A percentile compares a stretch with the other conserved stretches of the same genome.
Conservation (phyloP, 2,888 invertebrate species). For the Phasia obesa region DNA sequence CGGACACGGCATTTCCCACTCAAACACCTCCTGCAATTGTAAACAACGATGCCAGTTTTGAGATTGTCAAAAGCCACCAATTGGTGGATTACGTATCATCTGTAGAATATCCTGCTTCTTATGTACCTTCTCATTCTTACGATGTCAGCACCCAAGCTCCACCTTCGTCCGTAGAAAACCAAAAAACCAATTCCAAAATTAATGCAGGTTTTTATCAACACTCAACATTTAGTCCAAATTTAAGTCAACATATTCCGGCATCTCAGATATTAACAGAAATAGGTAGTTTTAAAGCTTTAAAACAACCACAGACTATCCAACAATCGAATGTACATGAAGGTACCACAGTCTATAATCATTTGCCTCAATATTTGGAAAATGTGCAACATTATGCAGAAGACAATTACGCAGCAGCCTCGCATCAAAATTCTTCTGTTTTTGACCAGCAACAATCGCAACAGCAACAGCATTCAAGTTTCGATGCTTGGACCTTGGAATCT, state of each 20-base stretch:
- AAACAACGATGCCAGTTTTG: conserved; percentile 75
- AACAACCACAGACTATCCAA: conserved; percentile 49
- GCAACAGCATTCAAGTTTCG: conserved; percentile 22
- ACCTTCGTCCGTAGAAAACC: conserved; percentile 59
- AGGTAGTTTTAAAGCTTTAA: conserved; percentile 70
- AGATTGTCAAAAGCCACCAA: conserved; percentile 85
- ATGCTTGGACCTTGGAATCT: conserved; percentile 62
- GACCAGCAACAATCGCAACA: conserved; percentile 19
- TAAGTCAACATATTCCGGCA: conserved; percentile 77
- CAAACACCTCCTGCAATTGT: conserved; percentile 58
- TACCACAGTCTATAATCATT: conserved; percentile 71
- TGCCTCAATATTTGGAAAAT: conserved; percentile 41
- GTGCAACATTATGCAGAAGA: conserved; percentile 30
- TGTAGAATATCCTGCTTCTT: conserved; percentile 88
- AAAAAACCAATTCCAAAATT: conserved; percentile 66
- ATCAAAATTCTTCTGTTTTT: conserved; percentile 42
- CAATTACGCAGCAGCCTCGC: conserved; percentile 58
- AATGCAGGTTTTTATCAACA: conserved; percentile 76
- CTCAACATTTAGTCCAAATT: conserved; percentile 74
- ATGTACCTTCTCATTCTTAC: conserved; percentile 84
- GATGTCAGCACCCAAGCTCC: conserved; percentile 81
- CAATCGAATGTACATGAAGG: conserved; percentile 48
- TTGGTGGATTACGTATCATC: conserved; percentile 87
- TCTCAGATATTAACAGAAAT: conserved; percentile 78
- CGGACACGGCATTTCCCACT: conserved; percentile 72